Base-by-base conservation (phyloP, 2,113 vertebrate species). In the Labeo rohita region DNA sequence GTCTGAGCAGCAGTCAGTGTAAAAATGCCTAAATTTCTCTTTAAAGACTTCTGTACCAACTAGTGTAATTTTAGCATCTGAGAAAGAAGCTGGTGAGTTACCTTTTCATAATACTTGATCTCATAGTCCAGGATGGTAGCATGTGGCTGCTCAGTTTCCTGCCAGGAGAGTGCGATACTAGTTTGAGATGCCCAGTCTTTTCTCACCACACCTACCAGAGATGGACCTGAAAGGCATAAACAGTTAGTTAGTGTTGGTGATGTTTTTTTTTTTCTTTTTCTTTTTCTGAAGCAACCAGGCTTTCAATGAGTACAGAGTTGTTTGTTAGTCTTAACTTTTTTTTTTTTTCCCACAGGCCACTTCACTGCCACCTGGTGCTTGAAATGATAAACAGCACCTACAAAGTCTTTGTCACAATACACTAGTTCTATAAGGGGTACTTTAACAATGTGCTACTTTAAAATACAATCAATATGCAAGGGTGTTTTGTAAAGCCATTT, bases 101-200 rank as follows among this genome's bases (percentile, higher is more conserved):
- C 98, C 97, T 98, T 99, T 93, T 99, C 98, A 94, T 97, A 99
- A 94, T 99, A 99, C 94, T 99, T 99, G 93, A 99, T 96, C 95
- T 99, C 98, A 92, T 99, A 99, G 94, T 99, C 98, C 94, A 99
- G 93, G 90, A 99, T 95, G 88, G 95, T 94, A 92, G 96, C 95
- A 76, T 94, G 95, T 84, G 96, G 94, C 93, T 96, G 96, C 94
- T 97, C 97, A 89, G 96, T 97, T 90, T 98, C 96, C 92, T 97
- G 96, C 98, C 98, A 99, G 87, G 98, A 99, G 91, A 99, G 96
- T 90, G 97, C 96, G 92, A 99, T 98, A 95, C 97, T 98, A 95
- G 95, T 98, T 93, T 96, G 95, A 91, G 97, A 96, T 91, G 96
- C 96, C 98, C 97, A 98, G 95, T 98, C 97, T 93, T 97, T 98